Conservation (phyloP, 2,888 invertebrate species). For the Caenorhabditis afra region DNA sequence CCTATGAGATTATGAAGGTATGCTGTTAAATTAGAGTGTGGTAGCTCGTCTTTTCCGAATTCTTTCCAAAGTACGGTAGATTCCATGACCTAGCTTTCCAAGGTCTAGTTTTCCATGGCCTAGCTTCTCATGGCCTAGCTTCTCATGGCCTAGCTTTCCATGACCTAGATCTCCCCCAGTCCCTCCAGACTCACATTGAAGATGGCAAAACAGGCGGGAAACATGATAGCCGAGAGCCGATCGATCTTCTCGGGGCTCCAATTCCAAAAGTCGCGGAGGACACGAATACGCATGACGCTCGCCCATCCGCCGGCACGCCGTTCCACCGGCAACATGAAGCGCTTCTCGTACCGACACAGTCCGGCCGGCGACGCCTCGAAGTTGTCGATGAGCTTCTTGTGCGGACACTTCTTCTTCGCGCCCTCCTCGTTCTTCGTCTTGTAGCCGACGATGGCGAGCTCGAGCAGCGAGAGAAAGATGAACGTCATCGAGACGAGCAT, state of each 20-base stretch:
- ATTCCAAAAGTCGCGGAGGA: constrained; percentile 50
- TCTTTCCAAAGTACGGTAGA: too few species aligned
- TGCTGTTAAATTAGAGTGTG: too few species aligned
- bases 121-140: too few species aligned
- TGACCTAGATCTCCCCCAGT: too few species aligned
- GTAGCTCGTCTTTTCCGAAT: too few species aligned
- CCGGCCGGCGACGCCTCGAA: constrained; percentile 70
- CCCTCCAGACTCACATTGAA: constrained; percentile 77
- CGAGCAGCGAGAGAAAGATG: constrained; percentile 78
- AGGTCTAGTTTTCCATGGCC: too few species aligned
- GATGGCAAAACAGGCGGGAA: constrained; percentile 79
- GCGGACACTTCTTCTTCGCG: constrained; percentile 69
- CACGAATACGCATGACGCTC: constrained; percentile 28
- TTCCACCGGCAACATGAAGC: constrained; percentile 72
- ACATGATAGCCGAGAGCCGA: constrained; percentile 73
- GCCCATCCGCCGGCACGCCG: constrained; percentile 53
- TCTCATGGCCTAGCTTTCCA: too few species aligned
- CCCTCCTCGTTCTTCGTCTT: constrained; percentile 75
- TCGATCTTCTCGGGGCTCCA: constrained; percentile 78
- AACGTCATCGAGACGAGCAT: constrained; percentile 80
- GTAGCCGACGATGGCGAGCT: constrained; percentile 79
- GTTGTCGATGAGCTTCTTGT: constrained; percentile 70
- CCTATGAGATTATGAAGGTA: too few species aligned
- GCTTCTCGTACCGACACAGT: constrained; percentile 68
- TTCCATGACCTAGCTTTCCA: too few species aligned